These are phyloP conservation scores for Olivierus martensii DNA, from an alignment of 1,140 invertebrate genomes.

Conservation along the genomic window DNA sequence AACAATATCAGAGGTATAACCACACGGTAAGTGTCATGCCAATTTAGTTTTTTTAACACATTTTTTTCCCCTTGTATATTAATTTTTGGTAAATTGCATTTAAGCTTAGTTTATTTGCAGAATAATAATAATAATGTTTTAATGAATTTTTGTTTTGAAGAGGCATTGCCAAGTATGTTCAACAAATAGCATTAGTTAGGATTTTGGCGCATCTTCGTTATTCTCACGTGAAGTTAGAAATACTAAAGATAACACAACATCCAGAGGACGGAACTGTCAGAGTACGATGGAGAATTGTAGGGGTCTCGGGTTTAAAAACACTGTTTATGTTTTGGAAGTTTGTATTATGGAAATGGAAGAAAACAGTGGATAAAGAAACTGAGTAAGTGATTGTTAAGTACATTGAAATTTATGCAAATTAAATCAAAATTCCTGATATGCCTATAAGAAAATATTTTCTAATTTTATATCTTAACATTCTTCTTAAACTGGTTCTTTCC, in stretches of 20 bases:
- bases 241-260: conserved; percentile 74
- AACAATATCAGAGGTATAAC: conserved; percentile 61
- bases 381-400: no score
- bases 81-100: not conserved
- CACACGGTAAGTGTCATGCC: conserved; percentile 46
- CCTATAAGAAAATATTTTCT: no score
- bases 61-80: not conserved
- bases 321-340: conserved; percentile 26
- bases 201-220: conserved; percentile 67
- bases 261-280: conserved; percentile 66
- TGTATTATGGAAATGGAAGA: conserved; percentile 34
- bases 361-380: conserved; percentile 61
- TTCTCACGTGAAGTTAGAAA: conserved; percentile 67
- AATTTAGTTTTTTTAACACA: not conserved
- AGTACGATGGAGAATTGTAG: conserved; percentile 71
- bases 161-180: conserved; percentile 58
- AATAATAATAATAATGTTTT: not conserved
- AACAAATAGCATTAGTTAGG: conserved; percentile 55
- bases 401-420: no score
- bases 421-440: no score
- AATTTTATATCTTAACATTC: no score
- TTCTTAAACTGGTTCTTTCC: no score
- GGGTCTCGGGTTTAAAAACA: conserved; percentile 56
- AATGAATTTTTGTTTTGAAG: conserved; percentile 37
- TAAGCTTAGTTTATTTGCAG: not conserved